Percentiles rank a stretch among this genome's conserved stretches.
phyloP scores from a whole-genome alignment of 2,888 invertebrate species.

The Diaphora mendica region DNA sequence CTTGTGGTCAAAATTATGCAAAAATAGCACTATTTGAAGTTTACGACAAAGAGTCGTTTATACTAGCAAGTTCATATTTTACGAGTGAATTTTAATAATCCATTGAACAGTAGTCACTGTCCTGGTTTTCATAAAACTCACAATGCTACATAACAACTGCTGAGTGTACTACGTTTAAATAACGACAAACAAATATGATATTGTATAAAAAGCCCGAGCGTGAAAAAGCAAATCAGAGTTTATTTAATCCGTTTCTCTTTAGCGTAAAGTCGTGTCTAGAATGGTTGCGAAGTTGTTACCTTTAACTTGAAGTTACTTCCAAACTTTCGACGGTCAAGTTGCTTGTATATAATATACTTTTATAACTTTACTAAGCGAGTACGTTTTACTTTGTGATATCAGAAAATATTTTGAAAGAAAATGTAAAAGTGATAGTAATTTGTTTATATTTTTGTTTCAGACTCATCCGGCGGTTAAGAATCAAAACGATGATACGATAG shows the following conservation, averaged over 20 bases:
- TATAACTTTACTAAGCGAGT: constrained; percentile 26
- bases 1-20: not conserved
- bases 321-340: constrained; percentile 44
- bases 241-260: constrained; percentile 44
- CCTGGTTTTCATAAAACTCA: constrained; percentile 5
- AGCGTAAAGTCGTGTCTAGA: constrained; percentile 39
- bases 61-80: constrained; percentile 1
- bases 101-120: constrained; percentile 7
- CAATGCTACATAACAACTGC: constrained; percentile 4
- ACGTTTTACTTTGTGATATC: constrained; percentile 5
- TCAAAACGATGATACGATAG: constrained; percentile 59
- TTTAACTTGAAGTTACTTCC: constrained; percentile 27
- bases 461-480: constrained; percentile 50
- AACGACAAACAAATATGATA: constrained; percentile 25
- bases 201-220: constrained; percentile 32
- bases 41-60: not conserved
- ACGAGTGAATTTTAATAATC: constrained; percentile 8
- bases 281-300: constrained; percentile 32
- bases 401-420: constrained; percentile 24
- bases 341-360: constrained; percentile 19
- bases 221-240: constrained; percentile 46
- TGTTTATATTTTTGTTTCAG: constrained; percentile 69
- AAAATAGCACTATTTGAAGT: constrained; percentile 1
- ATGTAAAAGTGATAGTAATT: constrained; percentile 29
- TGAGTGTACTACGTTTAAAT: constrained; percentile 10